Conservation (phyloP, 2,888 invertebrate species). For the Molanna angustata region DNA sequence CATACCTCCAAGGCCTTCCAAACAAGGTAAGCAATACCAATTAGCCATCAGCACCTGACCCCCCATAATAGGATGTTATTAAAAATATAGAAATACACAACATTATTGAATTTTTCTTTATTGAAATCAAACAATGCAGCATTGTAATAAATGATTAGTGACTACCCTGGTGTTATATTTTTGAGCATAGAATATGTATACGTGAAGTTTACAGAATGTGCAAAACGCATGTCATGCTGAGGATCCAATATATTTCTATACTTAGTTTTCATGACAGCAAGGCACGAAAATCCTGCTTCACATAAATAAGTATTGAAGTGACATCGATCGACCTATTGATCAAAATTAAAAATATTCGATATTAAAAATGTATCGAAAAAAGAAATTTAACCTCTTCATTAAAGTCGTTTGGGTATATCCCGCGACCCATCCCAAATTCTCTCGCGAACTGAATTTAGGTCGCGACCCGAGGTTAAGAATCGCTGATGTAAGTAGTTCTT, state of each 20-base stretch:
- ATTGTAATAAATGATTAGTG: not conserved
- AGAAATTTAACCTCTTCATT: too few species aligned
- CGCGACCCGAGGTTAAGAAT: too few species aligned
- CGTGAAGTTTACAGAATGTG: not conserved
- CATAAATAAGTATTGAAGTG: not conserved
- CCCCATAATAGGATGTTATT: not conserved
- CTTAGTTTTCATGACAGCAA: not conserved
- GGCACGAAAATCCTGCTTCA: not conserved
- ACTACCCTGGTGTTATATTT: not conserved
- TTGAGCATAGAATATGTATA: not conserved
- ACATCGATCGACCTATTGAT: too few species aligned
- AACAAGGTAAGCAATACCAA: too few species aligned
- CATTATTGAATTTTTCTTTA: not conserved
- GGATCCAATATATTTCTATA: not conserved
- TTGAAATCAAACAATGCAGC: not conserved
- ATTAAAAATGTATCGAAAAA: too few species aligned
- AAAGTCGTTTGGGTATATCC: too few species aligned
- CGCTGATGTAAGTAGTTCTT: too few species aligned
- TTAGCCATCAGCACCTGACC: too few species aligned
- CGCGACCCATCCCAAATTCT: too few species aligned
- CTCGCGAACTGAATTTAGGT: too few species aligned
- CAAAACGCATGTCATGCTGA: not conserved
- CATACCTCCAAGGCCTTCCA: too few species aligned
- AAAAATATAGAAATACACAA: not conserved
- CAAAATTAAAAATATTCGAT: too few species aligned